Conservation (phyloP, 2,888 invertebrate species). For the Alviniconcha strummeri region DNA sequence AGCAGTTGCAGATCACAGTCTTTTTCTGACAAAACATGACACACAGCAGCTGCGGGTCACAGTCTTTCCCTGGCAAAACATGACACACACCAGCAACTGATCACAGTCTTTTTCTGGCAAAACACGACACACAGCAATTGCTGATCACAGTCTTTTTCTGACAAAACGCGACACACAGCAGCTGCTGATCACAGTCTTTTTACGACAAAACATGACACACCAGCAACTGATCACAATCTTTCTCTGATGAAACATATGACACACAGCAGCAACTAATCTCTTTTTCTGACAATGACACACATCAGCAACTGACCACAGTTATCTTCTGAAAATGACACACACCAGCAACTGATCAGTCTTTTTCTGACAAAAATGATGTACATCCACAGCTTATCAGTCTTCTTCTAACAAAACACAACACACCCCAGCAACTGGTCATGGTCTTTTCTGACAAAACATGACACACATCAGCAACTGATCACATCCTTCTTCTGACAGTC, state of each 20-base stretch:
- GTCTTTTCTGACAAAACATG: constrained; percentile 57
- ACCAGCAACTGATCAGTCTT: too few species aligned
- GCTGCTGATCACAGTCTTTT: not conserved
- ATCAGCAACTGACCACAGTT: too few species aligned
- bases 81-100: not conserved
- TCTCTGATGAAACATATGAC: too few species aligned
- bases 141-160: not conserved
- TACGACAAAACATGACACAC: too few species aligned
- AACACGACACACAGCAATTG: not conserved
- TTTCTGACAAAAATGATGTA: not conserved
- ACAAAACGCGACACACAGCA: not conserved
- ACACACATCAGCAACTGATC: not conserved
- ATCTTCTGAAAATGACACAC: too few species aligned
- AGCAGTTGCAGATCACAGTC: constrained; percentile 58
- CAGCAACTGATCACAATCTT: too few species aligned
- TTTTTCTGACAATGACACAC: constrained; percentile 51
- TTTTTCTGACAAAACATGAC: constrained; percentile 53
- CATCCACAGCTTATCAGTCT: not conserved
- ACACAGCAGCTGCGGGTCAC: not conserved
- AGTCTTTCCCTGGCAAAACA: not conserved
- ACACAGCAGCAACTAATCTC: constrained; percentile 56
- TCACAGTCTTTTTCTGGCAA: not conserved
- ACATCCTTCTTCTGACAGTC: not conserved
- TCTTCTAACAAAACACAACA: not conserved
- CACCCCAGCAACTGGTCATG: constrained; percentile 52